phyloP scores from a whole-genome alignment of 2,113 vertebrate species.

The Xiphias gladius region DNA sequence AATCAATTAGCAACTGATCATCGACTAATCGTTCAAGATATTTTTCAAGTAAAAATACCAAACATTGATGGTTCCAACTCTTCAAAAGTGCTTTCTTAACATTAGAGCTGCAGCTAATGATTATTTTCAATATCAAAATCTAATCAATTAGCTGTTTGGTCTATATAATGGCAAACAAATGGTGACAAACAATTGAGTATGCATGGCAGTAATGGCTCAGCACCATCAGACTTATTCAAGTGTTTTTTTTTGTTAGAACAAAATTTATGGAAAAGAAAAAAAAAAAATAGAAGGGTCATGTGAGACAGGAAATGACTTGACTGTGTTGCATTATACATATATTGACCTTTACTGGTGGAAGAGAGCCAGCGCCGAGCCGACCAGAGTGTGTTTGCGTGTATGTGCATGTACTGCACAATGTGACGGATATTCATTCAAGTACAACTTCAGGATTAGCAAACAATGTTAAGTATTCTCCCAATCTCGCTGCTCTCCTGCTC shows the following conservation, averaged over 20 bases:
- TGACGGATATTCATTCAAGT: conserved; percentile 30
- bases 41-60: too few relatives aligned
- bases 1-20: too few relatives aligned
- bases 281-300: conserved; percentile 3
- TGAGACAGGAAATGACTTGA: conserved; percentile 35
- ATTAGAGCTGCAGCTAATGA: too few relatives aligned
- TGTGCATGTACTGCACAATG: conserved; percentile 17
- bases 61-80: too few relatives aligned
- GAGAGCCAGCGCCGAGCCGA: conserved; percentile 18
- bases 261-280: not conserved
- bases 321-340: conserved; percentile 72
- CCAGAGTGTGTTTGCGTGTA: conserved; percentile 23
- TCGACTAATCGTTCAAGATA: too few relatives aligned
- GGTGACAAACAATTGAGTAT: too few relatives aligned
- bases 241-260: not conserved
- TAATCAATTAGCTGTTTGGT: too few relatives aligned
- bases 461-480: conserved; percentile 55
- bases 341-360: conserved; percentile 65
- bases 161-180: too few relatives aligned
- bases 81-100: too few relatives aligned
- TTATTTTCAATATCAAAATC: too few relatives aligned
- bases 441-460: conserved; percentile 58
- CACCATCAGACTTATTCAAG: not conserved
- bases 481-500: not conserved
- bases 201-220: too few relatives aligned